Evolutionary conservation across 2,113 vertebrate species (phyloP).

Genomic region (Onychostruthus taczanowskii): DNA sequence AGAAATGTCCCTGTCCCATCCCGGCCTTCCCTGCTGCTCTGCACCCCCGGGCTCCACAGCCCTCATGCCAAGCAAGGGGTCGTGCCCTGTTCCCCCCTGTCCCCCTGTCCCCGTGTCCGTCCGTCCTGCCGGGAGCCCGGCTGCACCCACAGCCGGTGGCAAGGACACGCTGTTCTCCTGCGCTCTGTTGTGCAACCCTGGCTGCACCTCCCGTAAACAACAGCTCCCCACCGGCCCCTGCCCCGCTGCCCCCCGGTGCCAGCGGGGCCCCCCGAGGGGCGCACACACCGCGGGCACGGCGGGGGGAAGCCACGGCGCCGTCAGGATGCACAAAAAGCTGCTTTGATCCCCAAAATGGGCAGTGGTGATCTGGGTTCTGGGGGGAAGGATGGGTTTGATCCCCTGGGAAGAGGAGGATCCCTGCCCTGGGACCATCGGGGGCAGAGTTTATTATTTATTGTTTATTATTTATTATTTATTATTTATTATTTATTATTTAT

Average conservation of each 20-base stretch:
- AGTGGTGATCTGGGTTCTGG: rapidly evolving
- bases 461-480: no score
- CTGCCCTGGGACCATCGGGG: background rate
- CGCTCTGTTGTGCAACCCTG: slow-evolving; percentile 46
- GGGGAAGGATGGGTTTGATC: background rate
- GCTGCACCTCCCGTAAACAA: slow-evolving; percentile 10
- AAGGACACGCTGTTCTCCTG: slow-evolving; percentile 31
- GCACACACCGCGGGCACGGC: rapidly evolving
- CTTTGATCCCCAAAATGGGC: background rate
- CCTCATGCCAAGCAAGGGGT: background rate
- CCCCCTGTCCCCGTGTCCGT: background rate
- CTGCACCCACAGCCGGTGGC: background rate
- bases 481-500: no score
- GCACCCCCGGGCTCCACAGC: background rate
- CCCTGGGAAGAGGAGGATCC: rapidly evolving
- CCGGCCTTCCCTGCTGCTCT: background rate
- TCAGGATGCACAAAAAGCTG: background rate
- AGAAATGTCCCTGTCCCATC: background rate
- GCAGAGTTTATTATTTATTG: no score
- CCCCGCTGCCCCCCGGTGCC: background rate
- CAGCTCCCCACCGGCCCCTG: background rate
- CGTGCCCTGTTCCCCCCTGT: background rate
- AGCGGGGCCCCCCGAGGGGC: background rate
- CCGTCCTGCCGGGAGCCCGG: background rate
- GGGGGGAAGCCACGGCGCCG: rapidly evolving